Conservation (phyloP, 2,888 invertebrate genomes). For the Phengaris arion region DNA sequence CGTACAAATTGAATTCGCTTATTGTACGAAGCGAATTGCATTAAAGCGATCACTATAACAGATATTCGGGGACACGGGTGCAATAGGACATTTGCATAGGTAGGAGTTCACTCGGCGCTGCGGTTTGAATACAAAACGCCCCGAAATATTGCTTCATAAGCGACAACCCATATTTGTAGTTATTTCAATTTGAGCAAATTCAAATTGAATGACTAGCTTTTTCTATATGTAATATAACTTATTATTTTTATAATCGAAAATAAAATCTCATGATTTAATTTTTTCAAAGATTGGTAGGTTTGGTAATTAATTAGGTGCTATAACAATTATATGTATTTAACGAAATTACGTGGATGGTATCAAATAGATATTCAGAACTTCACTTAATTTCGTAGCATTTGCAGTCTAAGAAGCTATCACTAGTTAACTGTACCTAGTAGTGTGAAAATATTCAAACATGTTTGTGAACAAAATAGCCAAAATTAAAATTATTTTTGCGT, state of each 20-base stretch:
- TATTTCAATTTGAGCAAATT: constrained; percentile 28
- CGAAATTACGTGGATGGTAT: too few species aligned
- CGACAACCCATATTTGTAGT: constrained; percentile 46
- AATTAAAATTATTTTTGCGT: neutral
- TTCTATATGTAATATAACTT: neutral
- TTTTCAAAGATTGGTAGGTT: too few species aligned
- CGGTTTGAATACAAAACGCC: constrained; percentile 62
- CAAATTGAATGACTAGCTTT: neutral
- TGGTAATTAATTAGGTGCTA: too few species aligned
- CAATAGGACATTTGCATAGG: constrained; percentile 65
- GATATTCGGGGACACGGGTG: constrained; percentile 55
- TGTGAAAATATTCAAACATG: too few species aligned
- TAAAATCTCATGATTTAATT: too few species aligned
- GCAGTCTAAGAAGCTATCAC: too few species aligned
- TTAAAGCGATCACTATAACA: constrained; percentile 50
- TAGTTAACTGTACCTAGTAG: too few species aligned
- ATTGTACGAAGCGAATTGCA: constrained; percentile 39
- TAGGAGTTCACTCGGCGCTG: constrained; percentile 54
- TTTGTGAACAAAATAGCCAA: neutral
- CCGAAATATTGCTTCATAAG: constrained; percentile 54
- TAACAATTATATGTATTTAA: too few species aligned
- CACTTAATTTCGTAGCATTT: too few species aligned
- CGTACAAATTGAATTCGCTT: constrained; percentile 31
- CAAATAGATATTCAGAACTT: too few species aligned
- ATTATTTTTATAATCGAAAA: too few species aligned